phyloP scores from a whole-genome alignment of 2,888 invertebrate genomes.

The Euplagia quadripunctaria region DNA sequence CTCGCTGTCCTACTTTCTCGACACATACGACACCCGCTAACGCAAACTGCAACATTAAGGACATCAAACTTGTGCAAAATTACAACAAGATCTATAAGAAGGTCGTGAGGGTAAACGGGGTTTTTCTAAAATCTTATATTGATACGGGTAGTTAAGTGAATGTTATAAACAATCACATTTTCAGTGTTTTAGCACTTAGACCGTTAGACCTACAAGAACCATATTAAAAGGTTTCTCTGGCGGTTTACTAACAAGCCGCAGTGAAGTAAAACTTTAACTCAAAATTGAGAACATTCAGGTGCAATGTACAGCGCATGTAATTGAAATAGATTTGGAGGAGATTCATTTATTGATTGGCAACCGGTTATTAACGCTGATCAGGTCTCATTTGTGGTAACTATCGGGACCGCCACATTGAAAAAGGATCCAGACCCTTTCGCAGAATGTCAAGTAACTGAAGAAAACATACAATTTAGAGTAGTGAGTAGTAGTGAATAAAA shows the following conservation, averaged over 20 bases:
- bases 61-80: constrained; percentile 1
- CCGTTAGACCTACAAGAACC: neutral
- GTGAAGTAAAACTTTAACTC: constrained; percentile 1
- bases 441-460: too few relatives aligned
- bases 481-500: too few relatives aligned
- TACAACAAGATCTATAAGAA: constrained; percentile 6
- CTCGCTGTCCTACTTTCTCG: neutral
- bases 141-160: constrained; percentile 16
- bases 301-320: constrained; percentile 22
- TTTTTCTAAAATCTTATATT: constrained; percentile 4
- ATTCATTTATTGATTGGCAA: constrained; percentile 40
- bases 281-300: constrained; percentile 4
- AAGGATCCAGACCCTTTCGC: neutral
- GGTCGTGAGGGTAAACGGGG: neutral
- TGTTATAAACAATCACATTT: neutral
- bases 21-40: neutral
- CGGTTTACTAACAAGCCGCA: neutral
- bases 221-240: constrained; percentile 13
- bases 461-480: too few relatives aligned
- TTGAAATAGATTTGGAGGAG: constrained; percentile 33
- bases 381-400: constrained; percentile 31
- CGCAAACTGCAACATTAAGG: neutral
- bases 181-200: neutral
- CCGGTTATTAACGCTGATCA: constrained; percentile 36
- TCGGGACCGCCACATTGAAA: constrained; percentile 20